Base-by-base conservation (phyloP, 1,140 invertebrate species). In the Mactra quadrangularis region DNA sequence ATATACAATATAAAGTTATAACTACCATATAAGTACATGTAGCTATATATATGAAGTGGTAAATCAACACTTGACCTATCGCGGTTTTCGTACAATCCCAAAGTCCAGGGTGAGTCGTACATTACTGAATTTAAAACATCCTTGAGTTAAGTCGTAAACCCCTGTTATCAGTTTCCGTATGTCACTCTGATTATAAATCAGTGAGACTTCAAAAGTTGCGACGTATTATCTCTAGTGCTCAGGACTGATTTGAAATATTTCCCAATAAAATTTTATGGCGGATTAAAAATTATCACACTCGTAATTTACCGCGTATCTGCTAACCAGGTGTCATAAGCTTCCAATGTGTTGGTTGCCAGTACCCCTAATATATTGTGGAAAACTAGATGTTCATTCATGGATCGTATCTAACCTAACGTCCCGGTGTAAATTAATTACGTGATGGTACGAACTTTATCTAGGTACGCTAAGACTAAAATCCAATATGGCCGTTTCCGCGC, bases 191-290 rank as follows among this genome's bases (percentile, higher is more conserved):
- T 82, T 82, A 82, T 82, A 82, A 82, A 82, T 82, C 79, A 74
- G 59, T 35, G 70, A 45, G 70, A 82, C 79, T 52, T 82, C 70
- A 74, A 82, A 82, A 71, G 70, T 72, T 74, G 79, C 35, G 60
- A 29, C 62, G 70, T 66, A 74, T 82, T 82, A 82, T 82, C 79
- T 74, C 57, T 75, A 82, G 79, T 38, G 57, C 71, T 55, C 70
- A 74, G 29, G 35, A 25, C 33, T 57, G 59, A 74, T 59, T 82
- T 82, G 79, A 82, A 82, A 82, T 82, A 75, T 82, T 82, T 74
- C 70, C 79, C 79, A 82, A 82, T 82, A 82, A 82, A 82, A 75
- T 72, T 82, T 82, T 82, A 82, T 82, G 33, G 50, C 19, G 70
- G 79, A 82, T 82, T 82, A 82, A 55, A 82, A 74, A 74, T 82